These are phyloP conservation scores for Holotrichia oblita DNA, from an alignment of 1,140 invertebrate species.

Conservation along the genomic window DNA sequence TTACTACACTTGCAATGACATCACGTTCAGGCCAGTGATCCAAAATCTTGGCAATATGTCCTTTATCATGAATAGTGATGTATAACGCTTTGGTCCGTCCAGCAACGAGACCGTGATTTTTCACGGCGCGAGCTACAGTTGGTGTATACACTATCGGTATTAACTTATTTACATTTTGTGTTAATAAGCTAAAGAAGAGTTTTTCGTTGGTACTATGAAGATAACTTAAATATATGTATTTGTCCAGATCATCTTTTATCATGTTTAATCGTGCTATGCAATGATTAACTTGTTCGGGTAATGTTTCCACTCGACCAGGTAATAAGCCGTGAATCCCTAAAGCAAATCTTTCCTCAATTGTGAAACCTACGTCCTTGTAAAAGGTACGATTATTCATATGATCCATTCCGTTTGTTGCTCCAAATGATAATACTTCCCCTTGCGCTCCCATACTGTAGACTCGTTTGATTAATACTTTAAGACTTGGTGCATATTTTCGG, in stretches of 20 bases:
- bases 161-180: constrained; percentile 94
- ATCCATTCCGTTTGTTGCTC: constrained; percentile 80
- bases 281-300: constrained; percentile 90
- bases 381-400: constrained; percentile 83
- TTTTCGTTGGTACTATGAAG: constrained; percentile 92
- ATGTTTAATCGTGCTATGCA: constrained; percentile 86
- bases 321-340: constrained; percentile 93
- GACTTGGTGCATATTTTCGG: neutral
- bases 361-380: constrained; percentile 94
- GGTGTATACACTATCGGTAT: constrained; percentile 99
- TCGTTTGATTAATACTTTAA: neutral
- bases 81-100: constrained; percentile 93
- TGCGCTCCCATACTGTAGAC: neutral
- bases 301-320: constrained; percentile 90
- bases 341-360: constrained; percentile 87
- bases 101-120: constrained; percentile 95
- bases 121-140: constrained; percentile 95
- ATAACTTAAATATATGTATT: constrained; percentile 89
- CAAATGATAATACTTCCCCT: constrained; percentile 71
- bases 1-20: constrained; percentile 92
- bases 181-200: constrained; percentile 92
- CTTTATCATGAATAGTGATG: constrained; percentile 95
- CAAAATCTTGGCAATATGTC: constrained; percentile 88
- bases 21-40: constrained; percentile 93
- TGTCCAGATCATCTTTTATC: constrained; percentile 89